phyloP scores from a whole-genome alignment of 37 sponge, comb jelly and placozoan genomes.

The Sycon ciliatum region DNA sequence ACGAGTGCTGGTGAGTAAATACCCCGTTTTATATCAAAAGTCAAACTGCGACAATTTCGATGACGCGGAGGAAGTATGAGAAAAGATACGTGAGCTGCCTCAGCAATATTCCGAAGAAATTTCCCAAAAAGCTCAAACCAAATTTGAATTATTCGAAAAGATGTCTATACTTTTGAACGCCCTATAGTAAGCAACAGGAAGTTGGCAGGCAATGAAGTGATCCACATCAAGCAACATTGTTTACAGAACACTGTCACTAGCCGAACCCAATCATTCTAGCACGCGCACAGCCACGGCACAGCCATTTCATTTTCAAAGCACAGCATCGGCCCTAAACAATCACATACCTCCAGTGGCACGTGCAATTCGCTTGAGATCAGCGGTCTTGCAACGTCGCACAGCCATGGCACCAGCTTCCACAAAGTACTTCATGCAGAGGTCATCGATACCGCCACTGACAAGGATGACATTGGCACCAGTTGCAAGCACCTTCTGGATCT shows the following conservation, averaged over 20 bases:
- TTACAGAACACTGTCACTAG: neutral
- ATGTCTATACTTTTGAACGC: too few relatives aligned
- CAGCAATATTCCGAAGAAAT: too few relatives aligned
- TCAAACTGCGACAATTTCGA: too few relatives aligned
- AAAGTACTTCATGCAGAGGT: conserved; percentile 95
- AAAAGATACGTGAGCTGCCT: too few relatives aligned
- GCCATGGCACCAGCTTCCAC: conserved; percentile 95
- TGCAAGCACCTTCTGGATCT: conserved; percentile 73
- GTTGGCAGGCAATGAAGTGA: too few relatives aligned
- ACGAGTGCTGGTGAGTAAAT: too few relatives aligned
- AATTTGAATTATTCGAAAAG: too few relatives aligned
- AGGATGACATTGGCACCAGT: conserved; percentile 94
- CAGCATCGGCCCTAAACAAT: neutral
- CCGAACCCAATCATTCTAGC: neutral
- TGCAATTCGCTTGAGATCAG: conserved; percentile 89
- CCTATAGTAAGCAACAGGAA: too few relatives aligned
- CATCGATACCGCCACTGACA: conserved; percentile 94
- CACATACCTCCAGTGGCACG: conserved; percentile 85
- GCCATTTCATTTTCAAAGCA: neutral
- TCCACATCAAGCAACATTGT: neutral
- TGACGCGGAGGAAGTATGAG: too few relatives aligned
- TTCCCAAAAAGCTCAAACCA: too few relatives aligned
- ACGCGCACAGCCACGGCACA: neutral
- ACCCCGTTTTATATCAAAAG: too few relatives aligned
- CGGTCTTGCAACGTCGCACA: conserved; percentile 84